Base-by-base conservation (phyloP, 1,140 invertebrate genomes). In the Aphis craccivora region DNA sequence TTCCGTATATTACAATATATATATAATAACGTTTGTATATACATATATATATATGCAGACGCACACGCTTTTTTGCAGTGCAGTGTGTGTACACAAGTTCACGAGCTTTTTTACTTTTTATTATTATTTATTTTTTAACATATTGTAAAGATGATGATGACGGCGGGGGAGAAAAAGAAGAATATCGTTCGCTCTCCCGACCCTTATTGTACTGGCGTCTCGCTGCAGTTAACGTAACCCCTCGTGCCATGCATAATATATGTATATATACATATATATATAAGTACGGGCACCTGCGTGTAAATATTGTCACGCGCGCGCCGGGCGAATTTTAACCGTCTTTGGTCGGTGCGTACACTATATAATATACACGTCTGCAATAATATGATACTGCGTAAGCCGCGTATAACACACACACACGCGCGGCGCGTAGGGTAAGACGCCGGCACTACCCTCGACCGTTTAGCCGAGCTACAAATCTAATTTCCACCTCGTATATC, bases 391-490 rank as follows among this genome's bases (percentile, higher is more conserved):
- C 25, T 20, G 8, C 8, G 81, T 83, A 23, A 43, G 14, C 7
- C 3, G 37, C 2, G 40, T 43, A 18, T 2, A 22, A n/a, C n/a
- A n/a, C 35, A 11, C 6, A 20, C n/a, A 4, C 83, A 25, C 11
- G 25, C 30, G 67, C 7, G 22, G 37, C 11, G 83, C 2, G 22
- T 45, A 25, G 35, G 43, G 43, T 30, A n/a, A 67, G 60, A 67
- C 30, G 86, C 8, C 45, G 55, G 25, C 35, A 55, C 91, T 9
- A 93, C 91, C 91, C 91, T 86, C 81, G 37, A 14, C 91, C 81
- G 91, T 93, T 93, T 93, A 93, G 35, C 55, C 81, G 76, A 55
- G 76, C 23, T 93, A 86, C 91, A 93, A 93, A 93, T 93, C 91
- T 86, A 93, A 93, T 93, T 93, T 93, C 35, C 91, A 86, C 91